Conservation (phyloP, 2,113 vertebrate species). For the Opisthocomus hoazin region DNA sequence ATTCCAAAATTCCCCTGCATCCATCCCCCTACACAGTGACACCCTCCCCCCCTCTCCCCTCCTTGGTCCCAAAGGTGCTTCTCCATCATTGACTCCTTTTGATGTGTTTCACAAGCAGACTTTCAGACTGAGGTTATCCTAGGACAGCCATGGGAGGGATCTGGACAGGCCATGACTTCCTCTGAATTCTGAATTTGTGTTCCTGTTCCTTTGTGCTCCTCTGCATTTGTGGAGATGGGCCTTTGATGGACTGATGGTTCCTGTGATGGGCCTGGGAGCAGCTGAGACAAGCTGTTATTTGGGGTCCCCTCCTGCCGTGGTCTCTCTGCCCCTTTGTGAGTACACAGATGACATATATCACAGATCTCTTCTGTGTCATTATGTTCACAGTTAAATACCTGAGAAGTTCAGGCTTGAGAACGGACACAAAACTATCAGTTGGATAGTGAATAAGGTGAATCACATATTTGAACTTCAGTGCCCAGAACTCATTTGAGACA, state of each 20-base stretch:
- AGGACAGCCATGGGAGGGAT: background rate
- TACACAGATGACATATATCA: background rate
- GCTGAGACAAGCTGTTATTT: background rate
- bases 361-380: background rate
- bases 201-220: background rate
- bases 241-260: background rate
- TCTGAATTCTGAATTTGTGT: background rate
- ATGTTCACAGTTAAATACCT: background rate
- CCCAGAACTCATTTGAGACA: background rate
- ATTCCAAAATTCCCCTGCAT: background rate
- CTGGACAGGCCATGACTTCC: background rate
- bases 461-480: background rate
- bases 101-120: background rate
- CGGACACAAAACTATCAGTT: background rate
- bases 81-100: background rate
- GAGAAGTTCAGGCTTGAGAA: background rate
- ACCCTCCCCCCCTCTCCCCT: no score
- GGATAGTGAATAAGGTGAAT: background rate
- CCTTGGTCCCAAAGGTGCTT: background rate
- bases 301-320: background rate
- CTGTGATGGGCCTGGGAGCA: background rate
- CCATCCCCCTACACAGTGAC: background rate
- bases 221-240: background rate
- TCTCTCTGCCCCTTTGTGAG: background rate
- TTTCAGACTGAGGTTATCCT: background rate